A percentile compares a stretch with the other conserved stretches of the same genome.
phyloP scores from a whole-genome alignment of 2,113 vertebrate genomes.

The Baryphthengus martii region DNA sequence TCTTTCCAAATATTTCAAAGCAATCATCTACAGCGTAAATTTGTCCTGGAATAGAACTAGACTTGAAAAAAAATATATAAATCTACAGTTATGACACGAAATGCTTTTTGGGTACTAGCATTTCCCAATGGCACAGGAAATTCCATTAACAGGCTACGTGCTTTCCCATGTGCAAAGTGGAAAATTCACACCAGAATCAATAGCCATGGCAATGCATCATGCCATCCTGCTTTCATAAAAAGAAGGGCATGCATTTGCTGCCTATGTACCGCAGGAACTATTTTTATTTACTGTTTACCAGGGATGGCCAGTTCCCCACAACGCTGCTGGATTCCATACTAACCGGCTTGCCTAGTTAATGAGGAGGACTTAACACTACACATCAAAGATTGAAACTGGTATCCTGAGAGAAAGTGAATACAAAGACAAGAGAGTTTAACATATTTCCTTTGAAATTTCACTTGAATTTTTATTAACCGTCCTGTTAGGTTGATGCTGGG shows the following conservation, averaged over 20 bases:
- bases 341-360: neutral
- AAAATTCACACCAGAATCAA: neutral
- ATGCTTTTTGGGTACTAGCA: neutral
- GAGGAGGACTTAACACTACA: neutral
- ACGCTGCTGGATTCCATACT: neutral
- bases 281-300: neutral
- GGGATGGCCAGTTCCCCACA: neutral
- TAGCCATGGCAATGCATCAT: neutral
- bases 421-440: neutral
- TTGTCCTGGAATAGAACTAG: neutral
- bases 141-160: neutral
- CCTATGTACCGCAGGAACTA: neutral
- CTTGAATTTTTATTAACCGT: neutral
- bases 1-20: neutral
- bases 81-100: neutral
- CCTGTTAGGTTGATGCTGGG: neutral
- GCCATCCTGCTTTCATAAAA: neutral
- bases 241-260: neutral
- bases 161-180: accelerated
- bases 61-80: neutral
- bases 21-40: neutral
- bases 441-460: neutral
- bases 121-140: neutral
- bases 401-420: neutral
- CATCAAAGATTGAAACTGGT: neutral